Evolutionary conservation across 2,797 vertebrate species (phyloP), one percentile per base, ranked within the genome.

Genomic region (Knipowitschia caucasica): DNA sequence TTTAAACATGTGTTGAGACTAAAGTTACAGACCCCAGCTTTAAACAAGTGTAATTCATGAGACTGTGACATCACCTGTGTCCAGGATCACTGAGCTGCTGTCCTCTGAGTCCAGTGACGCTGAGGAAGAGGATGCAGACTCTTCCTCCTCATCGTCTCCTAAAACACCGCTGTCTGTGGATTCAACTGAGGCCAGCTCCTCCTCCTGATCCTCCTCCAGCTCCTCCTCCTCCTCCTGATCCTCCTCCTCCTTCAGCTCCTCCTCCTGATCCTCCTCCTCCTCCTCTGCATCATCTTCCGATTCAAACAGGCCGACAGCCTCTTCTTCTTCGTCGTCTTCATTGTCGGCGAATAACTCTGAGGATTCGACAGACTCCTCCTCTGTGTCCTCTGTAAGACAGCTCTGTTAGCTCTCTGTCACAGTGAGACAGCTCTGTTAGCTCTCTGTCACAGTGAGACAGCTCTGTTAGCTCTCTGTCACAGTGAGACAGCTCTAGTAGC

Each of bases 341-440:
- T 83, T 77, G 0, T 82, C 84, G 36, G 81, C 84, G 56, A 86
- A 86, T 44, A 72, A 62, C 6, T 88, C 86, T 4, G 80, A 81
- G 11, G 82, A 75, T 11, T 65, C 72, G 2, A 82, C 55, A 0
- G 84, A 81, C 4, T 67, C 1, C 45, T 67, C 62, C 15, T 71
- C 70, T 21, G 64, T 59, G 1, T 75, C 77, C 10, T 70, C 71
- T n/a, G n/a, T n/a, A n/a, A n/a, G n/a, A n/a, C n/a, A n/a, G n/a
- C n/a, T n/a, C n/a, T n/a, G n/a, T n/a, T n/a, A n/a, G n/a, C n/a
- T n/a, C n/a, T n/a, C n/a, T n/a, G n/a, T n/a, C n/a, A n/a, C n/a
- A n/a, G n/a, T n/a, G n/a, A n/a, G n/a, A n/a, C n/a, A n/a, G n/a
- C n/a, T n/a, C n/a, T n/a, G n/a, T n/a, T n/a, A n/a, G n/a, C n/a